phyloP scores from a whole-genome alignment of 2,113 vertebrate species.

The Perccottus glenii region DNA sequence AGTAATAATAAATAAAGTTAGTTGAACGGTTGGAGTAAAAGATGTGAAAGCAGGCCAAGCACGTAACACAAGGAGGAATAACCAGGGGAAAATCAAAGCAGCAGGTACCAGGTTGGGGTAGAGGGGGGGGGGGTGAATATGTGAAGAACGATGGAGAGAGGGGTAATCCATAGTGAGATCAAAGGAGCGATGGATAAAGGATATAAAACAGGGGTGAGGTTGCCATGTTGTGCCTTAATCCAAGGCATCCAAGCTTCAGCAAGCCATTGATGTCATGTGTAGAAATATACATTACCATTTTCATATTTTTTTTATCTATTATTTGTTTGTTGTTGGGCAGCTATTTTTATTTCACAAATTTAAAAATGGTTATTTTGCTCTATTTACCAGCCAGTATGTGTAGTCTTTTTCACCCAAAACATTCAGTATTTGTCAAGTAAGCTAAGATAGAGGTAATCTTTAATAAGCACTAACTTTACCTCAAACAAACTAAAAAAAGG shows the following conservation, averaged over 20 bases:
- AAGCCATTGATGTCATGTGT: too few species aligned
- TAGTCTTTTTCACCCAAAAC: too few species aligned
- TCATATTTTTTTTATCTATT: too few species aligned
- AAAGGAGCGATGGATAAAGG: conserved; percentile 55
- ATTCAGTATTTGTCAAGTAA: too few species aligned
- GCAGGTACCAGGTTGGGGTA: conserved; percentile 19
- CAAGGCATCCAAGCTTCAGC: background rate
- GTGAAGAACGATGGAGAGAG: conserved; percentile 23
- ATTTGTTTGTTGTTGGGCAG: background rate
- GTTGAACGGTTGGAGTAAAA: conserved; percentile 40
- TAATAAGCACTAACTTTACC: too few species aligned
- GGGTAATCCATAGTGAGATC: conserved; percentile 56
- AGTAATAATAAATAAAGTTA: conserved; percentile 52
- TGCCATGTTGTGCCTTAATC: conserved; percentile 29
- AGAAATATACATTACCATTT: too few species aligned
- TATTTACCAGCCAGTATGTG: too few species aligned
- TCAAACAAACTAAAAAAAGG: too few species aligned
- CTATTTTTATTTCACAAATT: background rate
- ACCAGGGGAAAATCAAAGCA: conserved; percentile 47
- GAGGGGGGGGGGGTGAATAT: conserved; percentile 9
- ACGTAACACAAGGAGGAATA: conserved; percentile 23
- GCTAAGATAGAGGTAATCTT: too few species aligned
- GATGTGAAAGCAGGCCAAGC: conserved; percentile 13
- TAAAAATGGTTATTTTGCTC: background rate
- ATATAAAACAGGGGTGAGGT: conserved; percentile 43